Percentiles rank a stretch among this genome's conserved stretches.
These are phyloP conservation scores for Trisateles emortualis DNA, from an alignment of 2,888 invertebrate genomes.

Conservation along the genomic window DNA sequence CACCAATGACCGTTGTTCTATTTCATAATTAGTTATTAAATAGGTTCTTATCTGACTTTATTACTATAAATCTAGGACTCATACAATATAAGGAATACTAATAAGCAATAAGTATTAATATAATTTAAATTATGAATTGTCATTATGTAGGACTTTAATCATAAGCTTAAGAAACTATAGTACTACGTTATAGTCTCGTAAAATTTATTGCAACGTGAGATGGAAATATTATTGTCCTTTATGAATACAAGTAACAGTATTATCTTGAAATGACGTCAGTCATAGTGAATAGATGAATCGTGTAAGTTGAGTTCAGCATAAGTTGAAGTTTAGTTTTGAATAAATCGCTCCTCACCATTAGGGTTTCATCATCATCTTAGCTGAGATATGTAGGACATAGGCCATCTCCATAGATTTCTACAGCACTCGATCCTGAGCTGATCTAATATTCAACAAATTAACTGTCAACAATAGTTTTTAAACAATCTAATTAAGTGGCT, in stretches of 20 bases:
- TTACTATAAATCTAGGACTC: not conserved
- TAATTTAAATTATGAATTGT: conserved; percentile 6
- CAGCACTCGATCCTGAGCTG: too few species aligned
- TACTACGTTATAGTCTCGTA: conserved; percentile 3
- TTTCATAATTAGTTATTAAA: not conserved
- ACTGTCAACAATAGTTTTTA: too few species aligned
- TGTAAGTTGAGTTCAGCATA: not conserved
- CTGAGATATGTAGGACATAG: too few species aligned
- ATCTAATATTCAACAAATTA: too few species aligned
- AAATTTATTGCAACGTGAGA: conserved; percentile 6
- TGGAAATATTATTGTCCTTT: not conserved
- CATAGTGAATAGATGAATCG: not conserved
- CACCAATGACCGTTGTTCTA: not conserved
- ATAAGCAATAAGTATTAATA: not conserved
- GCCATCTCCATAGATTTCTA: too few species aligned
- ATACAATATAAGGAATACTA: not conserved
- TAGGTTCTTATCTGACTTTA: not conserved
- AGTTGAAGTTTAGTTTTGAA: not conserved
- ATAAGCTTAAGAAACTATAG: conserved; percentile 4
- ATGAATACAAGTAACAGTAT: not conserved
- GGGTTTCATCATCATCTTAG: too few species aligned
- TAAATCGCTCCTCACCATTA: too few species aligned
- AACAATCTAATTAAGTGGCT: too few species aligned
- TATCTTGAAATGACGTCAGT: not conserved
- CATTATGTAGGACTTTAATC: conserved; percentile 3